Conservation (phyloP, 2,113 vertebrate genomes). For the Rhipidura dahli region DNA sequence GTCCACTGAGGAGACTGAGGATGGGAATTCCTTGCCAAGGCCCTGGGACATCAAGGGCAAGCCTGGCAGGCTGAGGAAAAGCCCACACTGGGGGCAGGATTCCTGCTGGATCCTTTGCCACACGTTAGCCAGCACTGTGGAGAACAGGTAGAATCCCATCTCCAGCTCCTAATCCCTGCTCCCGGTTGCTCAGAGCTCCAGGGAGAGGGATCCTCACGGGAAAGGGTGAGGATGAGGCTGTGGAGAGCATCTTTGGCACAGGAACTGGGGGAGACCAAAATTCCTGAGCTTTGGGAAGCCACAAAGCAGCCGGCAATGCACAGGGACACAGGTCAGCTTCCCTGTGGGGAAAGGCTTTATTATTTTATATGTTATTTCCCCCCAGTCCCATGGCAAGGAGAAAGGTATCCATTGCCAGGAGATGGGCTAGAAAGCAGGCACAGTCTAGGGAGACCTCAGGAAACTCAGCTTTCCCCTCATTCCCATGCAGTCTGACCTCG, state of each 20-base stretch:
- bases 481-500: not conserved
- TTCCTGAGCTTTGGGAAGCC: not conserved
- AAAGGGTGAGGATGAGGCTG: not conserved
- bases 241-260: not conserved
- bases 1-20: accelerated
- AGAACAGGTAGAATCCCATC: accelerated
- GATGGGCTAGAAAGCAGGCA: not conserved
- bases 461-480: not conserved
- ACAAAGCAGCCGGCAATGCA: not conserved
- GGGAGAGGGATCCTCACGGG: not conserved
- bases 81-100: not conserved
- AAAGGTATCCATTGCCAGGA: not conserved
- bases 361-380: not conserved
- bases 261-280: not conserved
- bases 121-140: not conserved
- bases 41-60: accelerated
- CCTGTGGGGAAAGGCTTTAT: not conserved
- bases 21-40: not conserved
- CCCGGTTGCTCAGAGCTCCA: not conserved
- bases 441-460: accelerated
- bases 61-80: not conserved
- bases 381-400: accelerated
- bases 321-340: accelerated
- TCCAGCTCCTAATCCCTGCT: not conserved
- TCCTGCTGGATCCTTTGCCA: not conserved